phyloP scores from a whole-genome alignment of 1,140 invertebrate species.

The Limonius californicus region DNA sequence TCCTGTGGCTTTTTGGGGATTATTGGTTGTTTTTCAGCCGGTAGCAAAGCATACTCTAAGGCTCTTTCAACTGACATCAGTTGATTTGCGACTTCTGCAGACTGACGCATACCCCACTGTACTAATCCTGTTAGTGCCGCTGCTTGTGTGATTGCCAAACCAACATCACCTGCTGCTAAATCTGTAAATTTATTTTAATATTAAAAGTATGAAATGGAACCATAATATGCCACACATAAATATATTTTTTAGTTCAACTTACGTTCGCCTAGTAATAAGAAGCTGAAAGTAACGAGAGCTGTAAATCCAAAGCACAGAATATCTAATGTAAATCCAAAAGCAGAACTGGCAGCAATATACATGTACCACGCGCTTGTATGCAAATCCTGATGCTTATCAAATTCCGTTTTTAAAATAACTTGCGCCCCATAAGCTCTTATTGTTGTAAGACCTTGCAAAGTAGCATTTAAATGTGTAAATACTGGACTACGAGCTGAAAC shows the following conservation, averaged over 20 bases:
- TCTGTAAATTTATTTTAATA: no score
- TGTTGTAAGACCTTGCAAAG: slow-evolving; percentile 72
- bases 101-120: slow-evolving; percentile 74
- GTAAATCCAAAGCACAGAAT: slow-evolving; percentile 61
- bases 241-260: no score
- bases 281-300: slow-evolving; percentile 57
- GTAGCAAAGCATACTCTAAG: slow-evolving; percentile 66
- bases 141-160: slow-evolving; percentile 71
- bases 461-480: slow-evolving; percentile 73
- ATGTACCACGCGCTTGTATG: slow-evolving; percentile 66
- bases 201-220: no score
- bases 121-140: slow-evolving; percentile 75
- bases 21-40: slow-evolving; percentile 56
- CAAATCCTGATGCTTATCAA: slow-evolving; percentile 59
- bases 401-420: slow-evolving; percentile 64
- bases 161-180: slow-evolving; percentile 63
- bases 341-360: slow-evolving; percentile 60
- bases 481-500: slow-evolving; percentile 69
- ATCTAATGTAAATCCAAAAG: slow-evolving; percentile 68
- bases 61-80: slow-evolving; percentile 82
- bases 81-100: slow-evolving; percentile 76
- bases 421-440: slow-evolving; percentile 70
- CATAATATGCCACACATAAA: no score
- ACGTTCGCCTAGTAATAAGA: slow-evolving; percentile 57
- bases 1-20: slow-evolving; percentile 17